Base-by-base conservation (phyloP, 2,888 invertebrate genomes). In the Nebria brevicollis region DNA sequence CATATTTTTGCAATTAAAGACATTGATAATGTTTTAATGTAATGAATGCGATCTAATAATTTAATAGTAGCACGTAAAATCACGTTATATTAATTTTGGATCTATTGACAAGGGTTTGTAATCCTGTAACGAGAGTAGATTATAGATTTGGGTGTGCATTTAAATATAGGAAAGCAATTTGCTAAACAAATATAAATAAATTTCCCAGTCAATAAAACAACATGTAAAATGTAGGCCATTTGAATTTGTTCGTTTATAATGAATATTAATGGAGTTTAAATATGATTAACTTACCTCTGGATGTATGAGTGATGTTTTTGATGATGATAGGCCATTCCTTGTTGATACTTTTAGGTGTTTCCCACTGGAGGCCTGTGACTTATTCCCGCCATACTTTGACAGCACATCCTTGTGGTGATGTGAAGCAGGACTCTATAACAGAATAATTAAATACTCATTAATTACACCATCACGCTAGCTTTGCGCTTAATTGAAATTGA, bases 361-460 rank as follows among this genome's bases (percentile, higher is more conserved):
- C 82, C 86, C 87, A 41, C 42, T 73, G 72, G 87, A 85, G 77
- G 85, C 83, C 82, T 86, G 84, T 74, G 86, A 85, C 83, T 86
- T 86, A 79, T 86, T 85, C 83, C 87, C 86, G 82, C 88, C 86
- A 86, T 88, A 89, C 82, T 89, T 88, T 43, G 87, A 86, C 82
- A 87, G 85, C 42, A 88, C 88, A 84, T 89, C 88, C 83, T 88
- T 88, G 84, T 88, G 88, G 83, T 89, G 89, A 83, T 88, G 89
- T 77, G 87, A 85, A 75, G 88, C 88, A 84, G 89, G 89, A 86
- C 88, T 89, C 89, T 89, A 87, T 20, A 89, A 88, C 42, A 11
- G 68, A 82, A 72, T 66, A 78, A 66, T 43, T 54, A 64, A 66
- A 25, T 7, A 77, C 34, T 75, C 20, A 75, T 64, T 41, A 73